Conservation (phyloP, 2,113 vertebrate genomes). For the Anser brachyrhynchus region DNA sequence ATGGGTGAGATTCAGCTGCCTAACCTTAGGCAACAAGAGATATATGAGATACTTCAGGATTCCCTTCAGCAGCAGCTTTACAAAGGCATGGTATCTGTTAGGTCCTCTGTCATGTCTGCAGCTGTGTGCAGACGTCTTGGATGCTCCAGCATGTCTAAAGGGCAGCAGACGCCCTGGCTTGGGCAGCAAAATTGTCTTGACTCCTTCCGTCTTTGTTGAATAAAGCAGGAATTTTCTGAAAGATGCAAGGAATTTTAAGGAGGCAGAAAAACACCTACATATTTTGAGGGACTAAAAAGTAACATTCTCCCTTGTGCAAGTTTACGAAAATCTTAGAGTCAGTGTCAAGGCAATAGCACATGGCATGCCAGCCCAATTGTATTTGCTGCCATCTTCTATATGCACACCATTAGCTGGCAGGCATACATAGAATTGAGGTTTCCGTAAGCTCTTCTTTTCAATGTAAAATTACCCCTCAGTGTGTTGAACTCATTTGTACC, state of each 20-base stretch:
- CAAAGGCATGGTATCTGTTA: not conserved
- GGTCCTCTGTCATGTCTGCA: not conserved
- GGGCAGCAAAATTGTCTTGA: not conserved
- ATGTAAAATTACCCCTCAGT: conserved; percentile 2
- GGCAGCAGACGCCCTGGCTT: not conserved
- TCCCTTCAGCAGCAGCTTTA: not conserved
- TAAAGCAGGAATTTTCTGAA: not conserved
- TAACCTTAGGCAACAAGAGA: conserved; percentile 24
- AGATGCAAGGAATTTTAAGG: not conserved
- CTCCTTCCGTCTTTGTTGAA: not conserved
- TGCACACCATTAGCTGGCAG: not conserved
- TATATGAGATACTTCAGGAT: conserved; percentile 5
- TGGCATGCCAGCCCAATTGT: not conserved
- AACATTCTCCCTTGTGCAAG: not conserved
- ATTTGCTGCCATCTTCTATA: not conserved
- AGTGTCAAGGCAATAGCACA: not conserved
- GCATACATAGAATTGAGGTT: not conserved
- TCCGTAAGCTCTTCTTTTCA: conserved; percentile 3
- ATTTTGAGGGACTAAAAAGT: not conserved
- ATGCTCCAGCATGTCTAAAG: not conserved
- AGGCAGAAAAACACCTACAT: not conserved
- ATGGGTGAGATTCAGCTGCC: not conserved
- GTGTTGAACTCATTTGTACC: conserved; percentile 15
- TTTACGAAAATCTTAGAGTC: not conserved
- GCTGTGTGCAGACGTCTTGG: not conserved